Evolutionary conservation across 2,888 invertebrate species (phyloP).

Genomic region (Saturnia japonica): DNA sequence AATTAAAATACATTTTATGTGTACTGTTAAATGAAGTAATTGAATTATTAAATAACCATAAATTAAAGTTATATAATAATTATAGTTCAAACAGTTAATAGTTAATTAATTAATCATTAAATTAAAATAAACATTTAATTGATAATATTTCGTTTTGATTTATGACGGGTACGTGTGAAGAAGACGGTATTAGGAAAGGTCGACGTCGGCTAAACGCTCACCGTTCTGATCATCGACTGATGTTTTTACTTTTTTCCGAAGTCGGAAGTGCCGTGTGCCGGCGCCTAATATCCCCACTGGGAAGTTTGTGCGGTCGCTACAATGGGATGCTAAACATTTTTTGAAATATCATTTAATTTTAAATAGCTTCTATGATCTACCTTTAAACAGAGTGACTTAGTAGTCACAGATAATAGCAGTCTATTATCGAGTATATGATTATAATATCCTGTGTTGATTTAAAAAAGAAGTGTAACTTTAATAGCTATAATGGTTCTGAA

Average conservation of each 20-base stretch:
- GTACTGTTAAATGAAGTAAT: neutral
- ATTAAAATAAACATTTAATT: neutral
- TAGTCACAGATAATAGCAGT: too few relatives aligned
- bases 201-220: slow-evolving; percentile 45
- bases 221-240: slow-evolving; percentile 67
- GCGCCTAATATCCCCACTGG: slow-evolving; percentile 75
- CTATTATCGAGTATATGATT: too few relatives aligned
- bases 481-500: too few relatives aligned
- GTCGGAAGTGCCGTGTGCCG: slow-evolving; percentile 49
- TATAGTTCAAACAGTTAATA: neutral
- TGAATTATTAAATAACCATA: neutral
- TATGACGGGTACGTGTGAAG: neutral
- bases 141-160: neutral
- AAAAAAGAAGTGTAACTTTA: too few relatives aligned
- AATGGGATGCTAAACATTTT: slow-evolving; percentile 58
- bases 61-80: neutral
- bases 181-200: slow-evolving; percentile 71
- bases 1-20: neutral
- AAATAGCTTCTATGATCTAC: neutral
- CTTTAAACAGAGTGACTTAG: neutral
- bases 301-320: slow-evolving; percentile 52
- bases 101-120: neutral
- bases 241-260: slow-evolving; percentile 75
- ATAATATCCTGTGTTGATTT: too few relatives aligned
- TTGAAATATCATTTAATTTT: neutral